A percentile compares a stretch with the other conserved stretches of the same genome.
phyloP scores from a whole-genome alignment of 2,113 vertebrate species.

The Gasterosteus nipponicus region DNA sequence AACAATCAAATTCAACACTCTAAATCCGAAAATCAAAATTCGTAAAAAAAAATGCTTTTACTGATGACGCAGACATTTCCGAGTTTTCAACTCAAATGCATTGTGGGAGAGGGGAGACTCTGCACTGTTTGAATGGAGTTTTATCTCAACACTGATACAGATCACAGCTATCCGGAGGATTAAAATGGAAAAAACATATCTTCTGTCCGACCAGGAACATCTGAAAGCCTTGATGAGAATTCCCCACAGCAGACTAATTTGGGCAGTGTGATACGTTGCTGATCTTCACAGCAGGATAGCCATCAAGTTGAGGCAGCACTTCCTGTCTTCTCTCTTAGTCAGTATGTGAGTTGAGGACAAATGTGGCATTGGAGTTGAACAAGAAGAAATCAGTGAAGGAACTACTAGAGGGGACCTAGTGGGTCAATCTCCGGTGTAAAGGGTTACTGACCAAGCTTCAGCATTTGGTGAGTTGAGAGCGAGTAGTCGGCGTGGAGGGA shows the following conservation, averaged over 20 bases:
- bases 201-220: conserved; percentile 29
- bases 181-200: conserved; percentile 36
- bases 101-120: neutral
- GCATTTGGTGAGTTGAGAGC: no score
- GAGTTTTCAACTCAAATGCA: neutral
- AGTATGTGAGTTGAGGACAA: conserved; percentile 13
- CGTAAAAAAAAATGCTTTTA: neutral
- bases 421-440: neutral
- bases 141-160: conserved; percentile 4
- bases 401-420: neutral
- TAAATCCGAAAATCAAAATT: neutral
- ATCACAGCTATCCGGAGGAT: conserved; percentile 37
- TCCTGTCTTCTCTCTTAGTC: conserved; percentile 2
- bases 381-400: neutral
- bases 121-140: neutral
- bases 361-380: neutral
- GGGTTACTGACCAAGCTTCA: neutral
- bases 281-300: conserved; percentile 30
- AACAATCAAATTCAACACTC: neutral
- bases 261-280: conserved; percentile 12
- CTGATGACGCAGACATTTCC: neutral
- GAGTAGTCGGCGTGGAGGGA: no score
- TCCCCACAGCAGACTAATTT: conserved; percentile 14
- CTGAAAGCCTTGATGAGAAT: conserved; percentile 37
- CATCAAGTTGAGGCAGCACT: conserved; percentile 20